These are phyloP conservation scores for Meiosimyza decipiens DNA, from an alignment of 2,888 invertebrate species.

Conservation along the genomic window DNA sequence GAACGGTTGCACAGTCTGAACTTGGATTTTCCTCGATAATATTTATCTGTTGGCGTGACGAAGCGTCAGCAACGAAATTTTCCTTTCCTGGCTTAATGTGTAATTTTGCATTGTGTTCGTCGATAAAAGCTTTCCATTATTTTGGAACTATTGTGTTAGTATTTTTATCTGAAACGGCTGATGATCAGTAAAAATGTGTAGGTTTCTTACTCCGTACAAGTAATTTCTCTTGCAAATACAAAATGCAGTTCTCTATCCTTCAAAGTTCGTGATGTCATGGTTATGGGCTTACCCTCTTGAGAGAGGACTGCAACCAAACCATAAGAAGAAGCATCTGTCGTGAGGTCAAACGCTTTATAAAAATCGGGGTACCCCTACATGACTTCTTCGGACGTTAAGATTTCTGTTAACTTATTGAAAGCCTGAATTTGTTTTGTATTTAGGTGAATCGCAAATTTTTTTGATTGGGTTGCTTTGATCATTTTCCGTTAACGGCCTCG, in stretches of 20 bases:
- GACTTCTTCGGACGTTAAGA: constrained; percentile 7
- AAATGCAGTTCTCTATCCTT: not conserved
- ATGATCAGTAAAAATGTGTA: not conserved
- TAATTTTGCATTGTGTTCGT: not conserved
- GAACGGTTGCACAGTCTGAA: not conserved
- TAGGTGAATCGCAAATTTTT: no score
- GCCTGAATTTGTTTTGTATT: not conserved
- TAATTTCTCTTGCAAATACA: constrained; percentile 11
- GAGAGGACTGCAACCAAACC: constrained; percentile 5
- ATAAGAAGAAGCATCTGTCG: constrained; percentile 3
- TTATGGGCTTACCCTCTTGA: constrained; percentile 6
- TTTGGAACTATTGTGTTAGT: not conserved
- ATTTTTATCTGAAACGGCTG: not conserved
- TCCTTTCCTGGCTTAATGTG: not conserved
- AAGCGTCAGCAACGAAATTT: constrained; percentile 8
- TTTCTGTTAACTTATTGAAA: not conserved
- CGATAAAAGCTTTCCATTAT: constrained; percentile 20
- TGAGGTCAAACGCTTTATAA: constrained; percentile 1
- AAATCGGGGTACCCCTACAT: not conserved
- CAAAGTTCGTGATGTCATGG: constrained; percentile 3
- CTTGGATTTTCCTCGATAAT: constrained; percentile 1
- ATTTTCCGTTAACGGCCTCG: no score
- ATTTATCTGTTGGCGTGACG: not conserved
- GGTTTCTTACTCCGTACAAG: not conserved
- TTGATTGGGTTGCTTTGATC: no score